Evolutionary conservation across 30 jellyfish, hydroid and myxozoan genomes (phyloP), one percentile per base, ranked within the genome.

Genomic region (Sanderia malayensis): DNA sequence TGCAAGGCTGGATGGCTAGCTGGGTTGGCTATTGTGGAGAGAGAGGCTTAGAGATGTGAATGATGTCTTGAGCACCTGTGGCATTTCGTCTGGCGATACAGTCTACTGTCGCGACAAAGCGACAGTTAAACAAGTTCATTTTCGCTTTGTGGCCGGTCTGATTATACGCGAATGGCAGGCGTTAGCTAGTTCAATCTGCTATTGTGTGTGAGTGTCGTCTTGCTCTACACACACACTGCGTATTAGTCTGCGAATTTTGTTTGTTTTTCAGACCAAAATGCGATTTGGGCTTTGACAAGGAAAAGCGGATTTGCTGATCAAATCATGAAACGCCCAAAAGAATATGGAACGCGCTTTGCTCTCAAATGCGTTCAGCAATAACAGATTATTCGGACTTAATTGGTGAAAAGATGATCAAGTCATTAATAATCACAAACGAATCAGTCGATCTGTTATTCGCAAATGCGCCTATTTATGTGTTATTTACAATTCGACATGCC

Each of bases 61-160:
- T 32, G 18, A 37, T 32, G 18, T 23, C 81, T 21, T 44, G 62
- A 71, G 82, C 89, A 78, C 89, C 81, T 65, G 89, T 64, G 89
- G 53, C 55, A 31, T 18, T 19, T 73, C 68, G 79, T 78, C 89
- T 62, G 75, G n/a, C 62, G 74, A 17, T 17, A 26, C 27, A 10
- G 89, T 78, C 89, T 78, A 82, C 75, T 74, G 89, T 78, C 89
- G 89, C 89, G 89, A 78, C 89, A 67, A n/a, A 22, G 76, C 67
- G 82, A 64, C 89, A 66, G 74, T 46, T 70, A 22, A 45, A 55
- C 59, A 47, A 63, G 58, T 58, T 66, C 74, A 66, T 26, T 61
- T 64, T 60, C 26, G 44, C 81, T 44, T 78, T 78, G 89, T 55
- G 89, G 82, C 70, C n/a, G n/a, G n/a, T n/a, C n/a, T 23, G 82